Base-by-base conservation (phyloP, 2,888 invertebrate genomes). In the Phyllotreta striolata region DNA sequence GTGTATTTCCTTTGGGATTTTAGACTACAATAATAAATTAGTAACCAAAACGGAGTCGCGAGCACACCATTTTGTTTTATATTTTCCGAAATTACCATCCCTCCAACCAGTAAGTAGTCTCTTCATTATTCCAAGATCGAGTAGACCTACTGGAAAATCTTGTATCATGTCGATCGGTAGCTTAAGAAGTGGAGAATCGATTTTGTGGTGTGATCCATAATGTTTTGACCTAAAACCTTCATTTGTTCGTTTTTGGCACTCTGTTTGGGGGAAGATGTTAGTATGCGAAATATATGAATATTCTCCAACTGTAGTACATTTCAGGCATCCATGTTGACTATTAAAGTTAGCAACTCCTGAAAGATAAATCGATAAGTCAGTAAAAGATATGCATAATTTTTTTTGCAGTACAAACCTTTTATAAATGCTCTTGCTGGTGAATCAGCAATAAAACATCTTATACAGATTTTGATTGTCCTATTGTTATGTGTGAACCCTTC, bases 281-380 rank as follows among this genome's bases (percentile, higher is more conserved):
- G 37, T 47, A 60, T 72, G 68, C n/a, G 70, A 56, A 8, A 68
- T 40, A 54, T 71, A 56, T 12, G 70, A 70, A 59, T 71, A 66
- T 63, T 70, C 67, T 7, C 66, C 66, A 9, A 60, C 44, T 46
- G 60, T 63, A 14, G 66, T 65, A 49, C 67, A 68, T 65, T 66
- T 67, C 3, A 46, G 40, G 46, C 70, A 69, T 7, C 63, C 68
- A 40, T 70, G 55, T 51, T 68, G 51, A 14, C 52, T 40, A 49
- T 69, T 70, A 12, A 70, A 70, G 56, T 72, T 72, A 1, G 62
- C 51, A n/a, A 68, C 59, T 13, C 70, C 72, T 72, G 47, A 54
- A 67, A 69, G 46, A 60, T 40, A 51, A 12, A 51, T 38, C 9
- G 35, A 43, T 60, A 6, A 9, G 9, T 41, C 13, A 9, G 12